phyloP scores from a whole-genome alignment of 2,797 vertebrate genomes.

The Hirundo rustica region DNA sequence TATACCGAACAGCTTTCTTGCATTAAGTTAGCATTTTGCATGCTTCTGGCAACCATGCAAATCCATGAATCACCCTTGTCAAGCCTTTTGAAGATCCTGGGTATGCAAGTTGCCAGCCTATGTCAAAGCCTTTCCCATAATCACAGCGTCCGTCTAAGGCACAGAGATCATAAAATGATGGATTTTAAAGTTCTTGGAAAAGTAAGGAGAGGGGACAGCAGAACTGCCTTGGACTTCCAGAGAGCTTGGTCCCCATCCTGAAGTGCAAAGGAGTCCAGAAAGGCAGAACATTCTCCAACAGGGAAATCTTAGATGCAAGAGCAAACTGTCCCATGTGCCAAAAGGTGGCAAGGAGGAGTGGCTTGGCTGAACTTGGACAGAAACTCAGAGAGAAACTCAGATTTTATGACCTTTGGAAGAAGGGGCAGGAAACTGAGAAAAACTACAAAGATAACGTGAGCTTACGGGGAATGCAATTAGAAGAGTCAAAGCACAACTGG shows the following conservation, averaged over 20 bases:
- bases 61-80: neutral
- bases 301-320: neutral
- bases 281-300: neutral
- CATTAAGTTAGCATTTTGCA: neutral
- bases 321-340: neutral
- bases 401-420: neutral
- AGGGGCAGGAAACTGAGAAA: neutral
- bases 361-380: neutral
- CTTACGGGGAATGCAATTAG: neutral
- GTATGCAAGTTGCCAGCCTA: neutral
- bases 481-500: neutral
- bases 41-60: neutral
- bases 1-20: neutral
- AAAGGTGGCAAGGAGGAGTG: neutral
- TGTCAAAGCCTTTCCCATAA: neutral
- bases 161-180: rapidly evolving
- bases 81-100: neutral
- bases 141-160: rapidly evolving
- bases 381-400: neutral
- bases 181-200: neutral
- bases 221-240: neutral
- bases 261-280: neutral
- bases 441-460: neutral
- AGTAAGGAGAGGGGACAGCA: neutral
- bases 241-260: neutral